These are phyloP conservation scores for Sceliomorpha sp. DNA, from an alignment of 2,888 invertebrate species.

Conservation along the genomic window DNA sequence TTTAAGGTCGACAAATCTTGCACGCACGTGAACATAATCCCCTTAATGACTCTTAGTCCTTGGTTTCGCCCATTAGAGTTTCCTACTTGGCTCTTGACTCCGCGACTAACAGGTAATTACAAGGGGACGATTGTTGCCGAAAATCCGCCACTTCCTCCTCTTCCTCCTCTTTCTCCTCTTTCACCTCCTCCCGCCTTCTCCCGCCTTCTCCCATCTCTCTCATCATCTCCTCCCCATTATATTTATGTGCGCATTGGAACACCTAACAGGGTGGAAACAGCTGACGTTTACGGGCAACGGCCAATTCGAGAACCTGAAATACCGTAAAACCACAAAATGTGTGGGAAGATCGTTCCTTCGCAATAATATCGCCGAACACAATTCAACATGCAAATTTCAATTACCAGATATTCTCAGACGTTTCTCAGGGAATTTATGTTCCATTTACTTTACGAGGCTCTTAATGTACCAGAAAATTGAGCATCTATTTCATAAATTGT, in stretches of 20 bases:
- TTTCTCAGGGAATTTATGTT: too few relatives aligned
- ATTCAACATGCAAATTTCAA: conserved; percentile 7
- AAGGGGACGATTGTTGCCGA: conserved; percentile 59
- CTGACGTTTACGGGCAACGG: conserved; percentile 53
- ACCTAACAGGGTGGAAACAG: conserved; percentile 60
- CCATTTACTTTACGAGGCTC: too few relatives aligned
- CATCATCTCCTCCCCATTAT: conserved; percentile 52
- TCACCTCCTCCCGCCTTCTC: too few relatives aligned
- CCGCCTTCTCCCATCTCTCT: too few relatives aligned
- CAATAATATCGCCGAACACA: conserved; percentile 10
- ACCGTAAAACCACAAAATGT: conserved; percentile 15
- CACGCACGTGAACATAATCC: conserved; percentile 57
- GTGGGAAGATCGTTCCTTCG: conserved; percentile 3
- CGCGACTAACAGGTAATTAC: conserved; percentile 62
- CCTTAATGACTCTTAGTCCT: conserved; percentile 63
- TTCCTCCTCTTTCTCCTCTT: too few relatives aligned
- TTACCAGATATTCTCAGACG: neutral
- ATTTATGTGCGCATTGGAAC: conserved; percentile 61
- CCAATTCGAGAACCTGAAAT: conserved; percentile 13
- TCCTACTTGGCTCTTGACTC: conserved; percentile 14
- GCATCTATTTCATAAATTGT: too few relatives aligned
- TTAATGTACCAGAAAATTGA: too few relatives aligned
- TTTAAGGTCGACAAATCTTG: conserved; percentile 59
- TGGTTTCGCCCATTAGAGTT: conserved; percentile 24
- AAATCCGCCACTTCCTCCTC: conserved; percentile 26